Percentiles rank a stretch among this genome's conserved stretches.
phyloP scores from a whole-genome alignment of 2,888 invertebrate species.

The Danaus chrysippus region DNA sequence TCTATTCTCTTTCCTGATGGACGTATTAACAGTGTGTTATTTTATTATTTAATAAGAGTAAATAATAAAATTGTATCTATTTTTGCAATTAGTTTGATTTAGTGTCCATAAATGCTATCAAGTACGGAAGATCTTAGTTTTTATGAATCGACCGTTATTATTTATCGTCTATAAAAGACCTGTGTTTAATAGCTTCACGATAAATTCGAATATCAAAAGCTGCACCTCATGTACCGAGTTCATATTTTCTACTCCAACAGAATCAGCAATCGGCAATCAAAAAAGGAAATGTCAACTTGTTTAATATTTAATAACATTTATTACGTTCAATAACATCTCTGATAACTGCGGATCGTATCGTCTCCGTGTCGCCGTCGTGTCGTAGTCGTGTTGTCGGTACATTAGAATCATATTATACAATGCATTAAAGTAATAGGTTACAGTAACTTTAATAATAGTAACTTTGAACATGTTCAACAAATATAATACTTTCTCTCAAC shows the following conservation, averaged over 20 bases:
- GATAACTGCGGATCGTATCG: constrained; percentile 4
- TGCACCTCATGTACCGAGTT: constrained; percentile 16
- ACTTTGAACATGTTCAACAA: neutral
- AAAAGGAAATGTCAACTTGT: constrained; percentile 33
- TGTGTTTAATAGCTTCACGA: constrained; percentile 39
- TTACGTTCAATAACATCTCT: constrained; percentile 30
- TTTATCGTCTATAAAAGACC: constrained; percentile 43
- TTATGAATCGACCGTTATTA: constrained; percentile 39
- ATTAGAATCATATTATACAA: neutral
- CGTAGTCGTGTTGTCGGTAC: neutral
- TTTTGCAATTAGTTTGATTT: constrained; percentile 8
- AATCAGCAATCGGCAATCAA: constrained; percentile 19
- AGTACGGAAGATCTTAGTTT: constrained; percentile 34
- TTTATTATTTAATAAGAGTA: neutral
- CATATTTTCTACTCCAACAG: constrained; percentile 14
- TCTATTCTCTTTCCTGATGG: too few relatives aligned
- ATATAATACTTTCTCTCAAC: neutral
- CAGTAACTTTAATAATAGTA: neutral
- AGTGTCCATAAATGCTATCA: constrained; percentile 32
- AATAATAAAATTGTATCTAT: constrained; percentile 3
- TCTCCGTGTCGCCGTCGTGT: neutral
- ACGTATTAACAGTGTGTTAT: too few relatives aligned
- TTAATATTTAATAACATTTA: constrained; percentile 30
- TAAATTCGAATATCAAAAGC: constrained; percentile 33
- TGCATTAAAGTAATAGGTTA: neutral